Evolutionary conservation across 1,140 invertebrate genomes (phyloP).

Genomic region (Odontomachus brunneus): DNA sequence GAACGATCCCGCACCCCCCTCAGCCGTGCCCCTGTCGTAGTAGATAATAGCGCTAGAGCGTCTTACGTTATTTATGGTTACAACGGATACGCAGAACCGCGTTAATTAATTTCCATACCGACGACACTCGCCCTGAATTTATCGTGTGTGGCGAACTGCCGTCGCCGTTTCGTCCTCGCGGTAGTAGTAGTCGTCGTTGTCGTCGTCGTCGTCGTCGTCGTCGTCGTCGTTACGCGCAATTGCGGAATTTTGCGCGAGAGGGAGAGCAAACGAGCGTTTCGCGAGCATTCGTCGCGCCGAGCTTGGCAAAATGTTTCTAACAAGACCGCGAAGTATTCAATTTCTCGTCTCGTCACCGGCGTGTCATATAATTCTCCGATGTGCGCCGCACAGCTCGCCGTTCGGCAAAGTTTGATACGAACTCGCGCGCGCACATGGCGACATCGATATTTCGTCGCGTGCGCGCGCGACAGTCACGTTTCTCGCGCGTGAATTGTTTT

Average conservation of each 20-base stretch:
- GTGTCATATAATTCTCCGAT: not conserved
- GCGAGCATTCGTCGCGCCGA: conserved; percentile 12
- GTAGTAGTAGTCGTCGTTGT: too few species aligned
- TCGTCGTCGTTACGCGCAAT: not conserved
- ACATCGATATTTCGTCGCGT: not conserved
- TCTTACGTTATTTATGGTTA: conserved; percentile 53
- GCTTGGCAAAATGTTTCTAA: conserved; percentile 19
- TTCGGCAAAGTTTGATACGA: conserved; percentile 23
- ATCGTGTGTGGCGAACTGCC: conserved; percentile 11
- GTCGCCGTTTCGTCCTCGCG: too few species aligned
- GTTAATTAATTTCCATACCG: conserved; percentile 46
- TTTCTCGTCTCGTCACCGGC: not conserved
- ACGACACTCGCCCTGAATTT: conserved; percentile 18
- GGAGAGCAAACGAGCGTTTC: not conserved
- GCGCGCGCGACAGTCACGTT: too few species aligned
- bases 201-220: too few species aligned
- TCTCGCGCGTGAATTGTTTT: conserved; percentile 13
- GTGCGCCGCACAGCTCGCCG: conserved; percentile 24
- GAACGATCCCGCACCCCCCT: not conserved
- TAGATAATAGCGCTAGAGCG: conserved; percentile 21
- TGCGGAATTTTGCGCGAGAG: conserved; percentile 2
- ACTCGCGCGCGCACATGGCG: not conserved
- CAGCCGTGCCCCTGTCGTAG: not conserved
- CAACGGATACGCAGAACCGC: not conserved
- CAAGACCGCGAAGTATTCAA: conserved; percentile 28